Percentiles rank a stretch among this genome's conserved stretches.
Evolutionary conservation across 2,797 vertebrate genomes (phyloP).

Genomic region (Poecile montanus): DNA sequence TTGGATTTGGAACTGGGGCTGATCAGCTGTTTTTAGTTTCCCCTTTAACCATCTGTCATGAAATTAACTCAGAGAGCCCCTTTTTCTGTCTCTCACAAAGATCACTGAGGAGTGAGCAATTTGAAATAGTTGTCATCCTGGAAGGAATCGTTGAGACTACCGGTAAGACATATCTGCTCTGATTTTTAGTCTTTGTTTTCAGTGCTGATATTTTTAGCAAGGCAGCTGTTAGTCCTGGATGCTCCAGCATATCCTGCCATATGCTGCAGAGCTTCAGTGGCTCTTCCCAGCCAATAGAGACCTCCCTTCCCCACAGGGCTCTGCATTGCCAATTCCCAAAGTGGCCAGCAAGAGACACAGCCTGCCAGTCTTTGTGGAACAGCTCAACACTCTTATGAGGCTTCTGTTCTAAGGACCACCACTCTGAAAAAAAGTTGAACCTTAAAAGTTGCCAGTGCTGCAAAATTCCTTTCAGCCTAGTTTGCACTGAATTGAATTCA

Average conservation of each 20-base stretch:
- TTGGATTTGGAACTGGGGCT: conserved; percentile 90
- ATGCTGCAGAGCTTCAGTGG: neutral
- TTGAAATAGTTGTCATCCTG: conserved; percentile 91
- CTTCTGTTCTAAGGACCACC: neutral
- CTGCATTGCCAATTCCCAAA: neutral
- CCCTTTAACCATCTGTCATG: conserved; percentile 91
- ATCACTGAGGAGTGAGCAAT: conserved; percentile 87
- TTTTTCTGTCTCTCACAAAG: conserved; percentile 89
- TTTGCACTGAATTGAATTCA: neutral
- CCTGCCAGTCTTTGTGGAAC: neutral
- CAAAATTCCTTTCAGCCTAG: neutral
- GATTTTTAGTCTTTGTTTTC: neutral
- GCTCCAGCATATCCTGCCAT: neutral
- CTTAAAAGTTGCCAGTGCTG: neutral
- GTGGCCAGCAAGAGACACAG: neutral
- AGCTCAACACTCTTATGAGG: neutral
- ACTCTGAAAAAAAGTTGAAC: neutral
- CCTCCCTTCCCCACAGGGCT: neutral
- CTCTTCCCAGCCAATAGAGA: neutral
- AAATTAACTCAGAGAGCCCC: conserved; percentile 88
- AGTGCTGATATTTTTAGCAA: neutral
- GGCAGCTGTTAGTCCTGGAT: neutral
- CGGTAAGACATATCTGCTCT: conserved; percentile 70
- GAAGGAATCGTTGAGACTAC: conserved; percentile 93
- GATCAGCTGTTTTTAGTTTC: conserved; percentile 92